Conservation (phyloP, 2,888 invertebrate genomes). For the Catotricha subobsoleta region DNA sequence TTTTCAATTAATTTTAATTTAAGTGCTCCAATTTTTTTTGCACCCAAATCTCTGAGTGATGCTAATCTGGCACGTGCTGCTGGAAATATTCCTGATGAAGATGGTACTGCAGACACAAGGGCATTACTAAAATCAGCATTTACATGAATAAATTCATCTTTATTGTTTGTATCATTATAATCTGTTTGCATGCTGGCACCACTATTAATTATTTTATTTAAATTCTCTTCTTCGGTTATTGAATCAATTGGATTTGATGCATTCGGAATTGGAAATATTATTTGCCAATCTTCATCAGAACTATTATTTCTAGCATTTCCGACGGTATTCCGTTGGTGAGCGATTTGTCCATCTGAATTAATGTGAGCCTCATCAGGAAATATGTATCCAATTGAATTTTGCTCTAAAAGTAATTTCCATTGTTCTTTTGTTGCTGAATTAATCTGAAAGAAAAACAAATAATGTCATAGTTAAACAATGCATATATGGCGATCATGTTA, state of each 20-base stretch:
- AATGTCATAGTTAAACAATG: background rate
- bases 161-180: no score
- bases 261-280: slow-evolving; percentile 23
- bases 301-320: background rate
- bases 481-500: background rate
- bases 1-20: slow-evolving; percentile 41
- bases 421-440: slow-evolving; percentile 55
- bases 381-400: slow-evolving; percentile 51
- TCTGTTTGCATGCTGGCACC: no score
- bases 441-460: slow-evolving; percentile 36
- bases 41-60: slow-evolving; percentile 47
- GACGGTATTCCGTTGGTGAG: no score
- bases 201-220: slow-evolving; percentile 12
- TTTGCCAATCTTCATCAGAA: slow-evolving; percentile 28
- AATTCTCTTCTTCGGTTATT: background rate
- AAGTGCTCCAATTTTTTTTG: slow-evolving; percentile 45
- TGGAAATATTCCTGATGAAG: slow-evolving; percentile 23
- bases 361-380: slow-evolving; percentile 35
- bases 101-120: no score
- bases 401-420: slow-evolving; percentile 67
- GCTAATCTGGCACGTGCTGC: slow-evolving; percentile 38
- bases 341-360: no score
- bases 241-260: no score
- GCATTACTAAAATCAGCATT: no score
- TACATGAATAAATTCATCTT: background rate